Percentiles rank a stretch among this genome's conserved stretches.
Evolutionary conservation across 2,888 invertebrate genomes (phyloP).

Genomic region (Sinodicranocentrus sp.): DNA sequence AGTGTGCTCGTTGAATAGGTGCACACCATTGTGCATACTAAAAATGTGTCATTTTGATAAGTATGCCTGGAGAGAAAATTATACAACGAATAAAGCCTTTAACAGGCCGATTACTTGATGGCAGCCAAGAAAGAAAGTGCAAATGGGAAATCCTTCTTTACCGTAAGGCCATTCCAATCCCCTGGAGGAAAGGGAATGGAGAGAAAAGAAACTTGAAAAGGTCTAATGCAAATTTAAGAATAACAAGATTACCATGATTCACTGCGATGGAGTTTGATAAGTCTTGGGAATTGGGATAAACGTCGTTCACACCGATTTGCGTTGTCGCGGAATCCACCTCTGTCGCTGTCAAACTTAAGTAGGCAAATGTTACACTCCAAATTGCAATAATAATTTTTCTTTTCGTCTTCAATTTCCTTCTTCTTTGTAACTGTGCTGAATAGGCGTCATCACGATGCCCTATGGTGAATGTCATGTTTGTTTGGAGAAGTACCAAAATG

Average conservation of each 20-base stretch:
- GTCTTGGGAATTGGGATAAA: constrained; percentile 24
- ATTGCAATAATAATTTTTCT: constrained; percentile 63
- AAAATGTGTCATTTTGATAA: too few species aligned
- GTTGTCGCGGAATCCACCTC: constrained; percentile 30
- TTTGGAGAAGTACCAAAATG: too few species aligned
- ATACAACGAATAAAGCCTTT: neutral
- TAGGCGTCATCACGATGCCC: neutral
- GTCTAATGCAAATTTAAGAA: constrained; percentile 36
- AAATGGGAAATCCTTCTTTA: neutral
- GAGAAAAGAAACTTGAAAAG: neutral
- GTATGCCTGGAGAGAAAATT: neutral
- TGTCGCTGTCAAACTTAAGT: constrained; percentile 51
- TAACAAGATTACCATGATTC: constrained; percentile 51
- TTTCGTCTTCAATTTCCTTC: constrained; percentile 38
- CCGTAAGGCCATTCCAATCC: constrained; percentile 37
- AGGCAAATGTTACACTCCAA: constrained; percentile 66
- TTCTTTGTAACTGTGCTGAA: constrained; percentile 2
- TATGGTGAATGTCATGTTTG: neutral
- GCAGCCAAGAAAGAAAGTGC: too few species aligned
- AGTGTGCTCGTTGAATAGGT: too few species aligned
- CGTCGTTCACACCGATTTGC: constrained; percentile 23
- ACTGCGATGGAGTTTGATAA: constrained; percentile 12
- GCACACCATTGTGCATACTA: too few species aligned
- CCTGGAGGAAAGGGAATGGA: constrained; percentile 7
- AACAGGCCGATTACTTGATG: neutral